Evolutionary conservation across 1,140 invertebrate genomes (phyloP).

Genomic region (Heliconius nattereri): DNA sequence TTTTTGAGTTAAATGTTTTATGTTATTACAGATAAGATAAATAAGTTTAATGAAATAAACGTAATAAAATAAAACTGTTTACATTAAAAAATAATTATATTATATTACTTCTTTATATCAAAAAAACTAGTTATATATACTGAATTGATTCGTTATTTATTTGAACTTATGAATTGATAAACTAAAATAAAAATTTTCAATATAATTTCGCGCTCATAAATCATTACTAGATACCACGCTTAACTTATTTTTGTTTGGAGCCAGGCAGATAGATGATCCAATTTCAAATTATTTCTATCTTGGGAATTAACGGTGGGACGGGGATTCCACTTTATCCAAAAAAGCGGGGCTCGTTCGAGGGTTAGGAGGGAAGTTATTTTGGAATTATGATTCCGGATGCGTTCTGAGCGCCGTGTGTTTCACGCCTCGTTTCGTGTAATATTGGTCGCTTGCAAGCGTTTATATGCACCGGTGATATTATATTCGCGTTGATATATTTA

Average conservation of each 20-base stretch:
- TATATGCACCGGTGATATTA: constrained; percentile 62
- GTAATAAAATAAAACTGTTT: not conserved
- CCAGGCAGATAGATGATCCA: constrained; percentile 81
- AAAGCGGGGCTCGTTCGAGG: constrained; percentile 60
- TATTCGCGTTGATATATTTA: constrained; percentile 63
- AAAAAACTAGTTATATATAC: not conserved
- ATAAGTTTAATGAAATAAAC: not conserved
- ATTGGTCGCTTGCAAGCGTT: constrained; percentile 70
- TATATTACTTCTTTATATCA: too few species aligned
- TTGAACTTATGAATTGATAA: not conserved
- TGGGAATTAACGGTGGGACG: constrained; percentile 81
- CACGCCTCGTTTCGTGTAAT: constrained; percentile 78
- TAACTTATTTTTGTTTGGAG: constrained; percentile 78
- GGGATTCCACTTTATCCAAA: constrained; percentile 79
- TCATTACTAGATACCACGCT: constrained; percentile 58
- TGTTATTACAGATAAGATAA: not conserved
- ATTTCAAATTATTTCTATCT: constrained; percentile 83
- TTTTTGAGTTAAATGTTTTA: not conserved
- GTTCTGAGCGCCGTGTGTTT: constrained; percentile 74
- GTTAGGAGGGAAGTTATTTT: constrained; percentile 76
- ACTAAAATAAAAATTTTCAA: not conserved
- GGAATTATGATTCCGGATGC: constrained; percentile 81
- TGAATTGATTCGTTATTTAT: not conserved
- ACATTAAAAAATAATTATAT: not conserved
- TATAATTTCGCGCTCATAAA: constrained; percentile 56